These are phyloP conservation scores for Melikaiella ostensackeni DNA, from an alignment of 2,888 invertebrate species.

Conservation along the genomic window DNA sequence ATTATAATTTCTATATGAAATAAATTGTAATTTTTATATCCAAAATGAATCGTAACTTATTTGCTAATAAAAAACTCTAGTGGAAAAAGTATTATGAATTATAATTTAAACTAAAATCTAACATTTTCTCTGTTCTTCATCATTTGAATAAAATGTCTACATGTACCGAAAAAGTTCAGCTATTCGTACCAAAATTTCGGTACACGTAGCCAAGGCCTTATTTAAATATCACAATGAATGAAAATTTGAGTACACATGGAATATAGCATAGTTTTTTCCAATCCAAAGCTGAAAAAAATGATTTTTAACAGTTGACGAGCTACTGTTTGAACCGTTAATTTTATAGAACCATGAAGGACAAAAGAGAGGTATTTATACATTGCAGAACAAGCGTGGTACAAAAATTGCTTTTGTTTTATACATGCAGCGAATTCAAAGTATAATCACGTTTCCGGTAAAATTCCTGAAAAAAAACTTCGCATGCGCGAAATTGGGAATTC, in stretches of 20 bases:
- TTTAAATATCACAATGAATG: neutral
- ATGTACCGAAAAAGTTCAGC: too few species aligned
- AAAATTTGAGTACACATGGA: neutral
- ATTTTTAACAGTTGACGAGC: neutral
- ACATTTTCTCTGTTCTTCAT: neutral
- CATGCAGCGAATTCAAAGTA: neutral
- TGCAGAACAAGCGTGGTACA: neutral
- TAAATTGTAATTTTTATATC: neutral
- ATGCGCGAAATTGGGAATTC: conserved; percentile 12
- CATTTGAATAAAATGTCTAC: too few species aligned
- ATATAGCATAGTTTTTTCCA: neutral
- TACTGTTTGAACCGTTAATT: conserved; percentile 15
- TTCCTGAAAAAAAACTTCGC: conserved; percentile 4
- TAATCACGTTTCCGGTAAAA: conserved; percentile 22
- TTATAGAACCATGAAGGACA: conserved; percentile 14
- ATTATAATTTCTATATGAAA: neutral
- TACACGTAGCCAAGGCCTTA: too few species aligned
- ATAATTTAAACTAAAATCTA: neutral
- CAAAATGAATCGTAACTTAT: neutral
- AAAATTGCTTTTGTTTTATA: conserved; percentile 20
- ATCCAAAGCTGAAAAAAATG: neutral
- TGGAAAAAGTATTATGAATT: neutral
- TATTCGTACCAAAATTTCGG: too few species aligned
- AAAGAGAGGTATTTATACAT: neutral
- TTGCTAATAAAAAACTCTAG: neutral